Evolutionary conservation across 2,888 invertebrate species (phyloP), one percentile per base, ranked within the genome.

Genomic region (Agriotes lineatus): DNA sequence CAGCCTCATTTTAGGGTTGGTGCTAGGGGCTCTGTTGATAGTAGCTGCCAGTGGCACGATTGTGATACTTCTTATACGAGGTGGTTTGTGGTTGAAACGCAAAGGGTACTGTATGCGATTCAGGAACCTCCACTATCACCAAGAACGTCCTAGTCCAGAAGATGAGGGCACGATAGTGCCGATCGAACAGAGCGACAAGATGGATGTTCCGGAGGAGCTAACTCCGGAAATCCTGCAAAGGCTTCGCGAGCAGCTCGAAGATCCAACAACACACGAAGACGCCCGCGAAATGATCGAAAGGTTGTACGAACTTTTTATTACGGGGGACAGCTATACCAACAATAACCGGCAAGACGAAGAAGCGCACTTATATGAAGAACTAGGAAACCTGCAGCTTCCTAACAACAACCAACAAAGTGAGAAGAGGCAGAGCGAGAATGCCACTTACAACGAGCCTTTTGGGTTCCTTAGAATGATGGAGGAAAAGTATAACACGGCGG

Each of bases 231-330:
- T 93, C 56, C 83, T 93, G 67, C 90, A 89, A 74, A 89, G 89
- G 72, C 84, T 93, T 12, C 87, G 90, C 64, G 89, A 90, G 74
- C 89, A 90, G 76, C 81, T 93, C 5, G 91, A 92, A 75, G 91
- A 90, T 79, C 93, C 93, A 0, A 88, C 90, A 61, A 90, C 91
- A 66, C 92, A 91, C 75, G 88, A 90, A 60, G 91, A 93, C 79
- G 93, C 93, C 1, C 86, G 91, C 37, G 92, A 92, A 82, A 91
- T 91, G 86, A 93, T 93, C 69, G 92, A 93, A 78, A 90, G 91
- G 76, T 84, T 93, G 4, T 93, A 93, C 77, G 92, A 92, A 81
- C 86, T 91, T 58, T 91, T 92, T 52, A 91, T 92, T 79, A 88
- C 91, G 1, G 91, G 91, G 77, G 91, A 91, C 75, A 89, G 87